Evolutionary conservation across 2,797 vertebrate species (phyloP), one percentile per base, ranked within the genome.

Genomic region (Chaenodraco wilsoni): DNA sequence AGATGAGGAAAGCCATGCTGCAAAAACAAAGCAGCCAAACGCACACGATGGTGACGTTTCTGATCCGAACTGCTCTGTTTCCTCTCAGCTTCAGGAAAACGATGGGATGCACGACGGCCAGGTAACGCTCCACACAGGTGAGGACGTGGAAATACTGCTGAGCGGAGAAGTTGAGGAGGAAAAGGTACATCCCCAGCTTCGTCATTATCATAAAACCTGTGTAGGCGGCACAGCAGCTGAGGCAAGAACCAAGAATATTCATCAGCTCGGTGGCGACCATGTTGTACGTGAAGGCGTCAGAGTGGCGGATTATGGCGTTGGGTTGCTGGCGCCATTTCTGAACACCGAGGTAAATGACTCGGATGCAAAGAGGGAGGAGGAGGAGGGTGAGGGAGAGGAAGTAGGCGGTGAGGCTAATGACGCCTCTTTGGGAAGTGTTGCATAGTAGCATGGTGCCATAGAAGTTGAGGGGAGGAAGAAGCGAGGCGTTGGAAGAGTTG

Each of bases 21-120:
- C 1, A 48, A 3, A 50, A 1, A n/a, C 3, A 33, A 27, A 66
- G 0, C 49, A 74, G 2, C 83, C 78, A 82, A 65, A 23, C 7
- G 1, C 56, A 82, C 0, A 27, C 27, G 0, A 72, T 31, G 17
- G 14, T 17, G 51, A 57, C 0, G 8, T 83, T 83, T 31, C 79
- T 67, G 56, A 84, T 48, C 12, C 31, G 58, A 61, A 78, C 66
- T 69, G 0, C 13, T 13, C 1, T 3, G 21, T 1, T 50, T 16
- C 14, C 7, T 87, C 31, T 86, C 62, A 2, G 33, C 33, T 58
- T 1, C 50, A 78, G 55, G 71, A 85, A 88, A 55, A 45, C 51
- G 68, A 87, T 31, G 4, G 85, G 87, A 15, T 83, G 78, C 9
- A 86, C 65, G 0, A 85, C 81, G 0, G 85, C 87, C 23, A 89